These are phyloP conservation scores for Drosophila pseudoobscura DNA, from an alignment of 1,140 invertebrate species.

Conservation along the genomic window DNA sequence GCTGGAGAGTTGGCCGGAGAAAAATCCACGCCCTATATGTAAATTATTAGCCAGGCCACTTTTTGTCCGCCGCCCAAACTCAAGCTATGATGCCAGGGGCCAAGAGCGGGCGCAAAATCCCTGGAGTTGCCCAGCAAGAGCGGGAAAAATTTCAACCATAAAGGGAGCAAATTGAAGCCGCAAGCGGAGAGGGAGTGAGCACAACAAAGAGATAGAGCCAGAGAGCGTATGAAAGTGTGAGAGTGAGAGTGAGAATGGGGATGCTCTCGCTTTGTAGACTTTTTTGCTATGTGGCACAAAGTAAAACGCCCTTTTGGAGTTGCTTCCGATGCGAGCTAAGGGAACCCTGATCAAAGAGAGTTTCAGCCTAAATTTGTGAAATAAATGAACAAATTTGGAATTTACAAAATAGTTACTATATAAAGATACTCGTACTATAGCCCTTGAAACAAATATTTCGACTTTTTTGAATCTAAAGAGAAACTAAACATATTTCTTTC, in stretches of 20 bases:
- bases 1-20: constrained; percentile 53
- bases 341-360: constrained; percentile 22
- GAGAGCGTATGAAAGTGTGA: constrained; percentile 6
- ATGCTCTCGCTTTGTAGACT: constrained; percentile 46
- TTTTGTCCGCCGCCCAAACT: constrained; percentile 57
- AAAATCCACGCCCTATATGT: constrained; percentile 82
- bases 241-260: constrained; percentile 13
- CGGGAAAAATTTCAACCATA: constrained; percentile 8
- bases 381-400: no score
- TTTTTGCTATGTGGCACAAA: constrained; percentile 48
- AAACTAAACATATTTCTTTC: no score
- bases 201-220: constrained; percentile 35
- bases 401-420: no score
- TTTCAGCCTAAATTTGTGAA: no score
- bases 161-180: constrained; percentile 8
- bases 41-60: constrained; percentile 81
- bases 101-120: constrained; percentile 45
- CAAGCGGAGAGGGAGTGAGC: constrained; percentile 39
- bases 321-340: constrained; percentile 33
- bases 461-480: no score
- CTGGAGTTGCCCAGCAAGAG: constrained; percentile 56
- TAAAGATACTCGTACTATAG: no score
- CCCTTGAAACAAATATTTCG: no score
- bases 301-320: constrained; percentile 79
- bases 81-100: not conserved